Evolutionary conservation across 2,113 vertebrate species (phyloP), one percentile per base, ranked within the genome.

Genomic region (Oxyura jamaicensis): DNA sequence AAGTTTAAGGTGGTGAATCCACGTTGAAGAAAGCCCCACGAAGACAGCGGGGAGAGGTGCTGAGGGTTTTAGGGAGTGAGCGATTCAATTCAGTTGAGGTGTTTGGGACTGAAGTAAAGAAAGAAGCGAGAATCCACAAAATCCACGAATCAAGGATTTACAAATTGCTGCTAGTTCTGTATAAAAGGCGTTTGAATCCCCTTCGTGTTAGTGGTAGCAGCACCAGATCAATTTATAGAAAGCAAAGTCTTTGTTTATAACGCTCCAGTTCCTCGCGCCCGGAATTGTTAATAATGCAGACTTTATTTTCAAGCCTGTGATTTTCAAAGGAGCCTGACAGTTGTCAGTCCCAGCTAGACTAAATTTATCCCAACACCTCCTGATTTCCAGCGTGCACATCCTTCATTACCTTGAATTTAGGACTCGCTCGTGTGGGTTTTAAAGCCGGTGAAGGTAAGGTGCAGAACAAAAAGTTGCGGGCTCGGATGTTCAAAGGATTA

Each of bases 301-400:
- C 55, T 86, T 95, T 77, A 81, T 89, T 92, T 85, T 94, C 86
- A 90, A 83, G 71, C 25, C 60, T 48, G 59, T 2, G 5, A 42
- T 81, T 90, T 96, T 80, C 93, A 59, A 39, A 86, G 42, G 75
- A 85, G 86, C 52, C 92, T 83, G 80, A 59, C 50, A 65, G 85
- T 94, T 95, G 67, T 91, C 91, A 90, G 79, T 95, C 85, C 79
- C 60, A 48, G 75, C 65, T 79, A 74, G 89, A 59, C 90, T 74
- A 95, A 94, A 96, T 90, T 93, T 60, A 81, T 35, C 91, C 93
- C 13, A 55, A 52, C 72, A 55, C 72, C 83, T 93, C 84, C 6
- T 87, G 87, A 67, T 88, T 96, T 55, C 67, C 60, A 83, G 48
- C 84, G 42, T 39, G 74, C 66, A 6, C 86, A 48, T 78, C 86